Conservation (phyloP, 1,140 invertebrate genomes). For the Aradophagus sp. region DNA sequence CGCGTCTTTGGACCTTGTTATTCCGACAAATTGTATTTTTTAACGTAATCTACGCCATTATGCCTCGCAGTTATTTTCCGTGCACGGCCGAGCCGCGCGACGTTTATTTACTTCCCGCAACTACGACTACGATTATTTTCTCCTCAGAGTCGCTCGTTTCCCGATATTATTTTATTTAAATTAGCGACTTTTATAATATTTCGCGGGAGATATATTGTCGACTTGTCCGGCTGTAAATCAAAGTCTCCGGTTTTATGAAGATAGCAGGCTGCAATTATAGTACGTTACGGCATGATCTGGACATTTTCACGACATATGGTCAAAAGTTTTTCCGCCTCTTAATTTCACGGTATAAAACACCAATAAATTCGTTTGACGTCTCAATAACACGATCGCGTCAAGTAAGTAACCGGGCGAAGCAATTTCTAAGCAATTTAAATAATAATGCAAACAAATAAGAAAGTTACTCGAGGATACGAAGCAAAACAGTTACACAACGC, state of each 20-base stretch:
- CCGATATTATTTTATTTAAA: conserved; percentile 8
- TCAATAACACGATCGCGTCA: conserved; percentile 19
- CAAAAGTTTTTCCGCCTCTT: conserved; percentile 25
- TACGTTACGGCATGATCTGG: conserved; percentile 14
- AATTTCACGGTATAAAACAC: conserved; percentile 30
- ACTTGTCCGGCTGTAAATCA: conserved; percentile 18
- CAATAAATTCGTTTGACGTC: conserved; percentile 26
- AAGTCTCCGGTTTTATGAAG: conserved; percentile 21
- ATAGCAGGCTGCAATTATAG: conserved; percentile 28
- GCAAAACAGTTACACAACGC: background rate
- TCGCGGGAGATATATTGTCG: conserved; percentile 2
- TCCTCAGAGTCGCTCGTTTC: no score
- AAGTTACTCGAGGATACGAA: conserved; percentile 1
- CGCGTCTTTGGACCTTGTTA: conserved; percentile 35
- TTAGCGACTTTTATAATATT: conserved; percentile 2
- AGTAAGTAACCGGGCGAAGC: conserved; percentile 2
- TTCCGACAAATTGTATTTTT: no score
- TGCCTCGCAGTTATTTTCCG: no score
- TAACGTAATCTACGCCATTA: no score
- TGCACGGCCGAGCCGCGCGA: no score
- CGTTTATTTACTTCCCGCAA: no score
- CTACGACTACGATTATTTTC: no score
- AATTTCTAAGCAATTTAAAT: conserved; percentile 13
- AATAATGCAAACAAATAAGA: conserved; percentile 2
- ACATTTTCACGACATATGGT: conserved; percentile 28